Base-by-base conservation (phyloP, 92 coral and sea anemone species). In the Isaurus tuberculatus region DNA sequence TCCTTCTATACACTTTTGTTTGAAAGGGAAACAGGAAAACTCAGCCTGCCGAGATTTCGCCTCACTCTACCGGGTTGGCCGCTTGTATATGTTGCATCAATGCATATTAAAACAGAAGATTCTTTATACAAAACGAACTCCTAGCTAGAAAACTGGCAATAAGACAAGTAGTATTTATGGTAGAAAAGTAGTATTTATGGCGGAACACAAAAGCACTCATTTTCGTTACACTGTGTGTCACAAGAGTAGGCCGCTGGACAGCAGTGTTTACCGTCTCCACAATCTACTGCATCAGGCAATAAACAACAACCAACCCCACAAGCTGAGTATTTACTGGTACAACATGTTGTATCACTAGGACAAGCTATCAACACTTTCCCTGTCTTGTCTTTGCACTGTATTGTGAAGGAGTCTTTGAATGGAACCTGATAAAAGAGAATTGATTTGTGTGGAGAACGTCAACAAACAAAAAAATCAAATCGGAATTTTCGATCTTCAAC, bases 241-340 rank as follows among this genome's bases (percentile, higher is more conserved):
- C 94, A 94, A 27, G 49, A 43, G 85, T 86, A 83, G 14, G 83
- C 92, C 75, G 75, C 81, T 64, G 95, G 95, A 80, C 98, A 94
- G 86, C 95, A 94, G 86, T 94, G 95, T 14, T 37, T 72, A 32
- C 94, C 94, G 75, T 92, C 93, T 42, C 80, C 80, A 73, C 95
- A 91, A n/a, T 87, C 75, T 6, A 87, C 75, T 51, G 98, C 95
- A 31, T 84, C 25, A 0, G 93, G 84, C 63, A 44, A n/a, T 29
- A 89, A 83, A 70, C 98, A 94, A 36, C 95, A 94, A 23, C 94
- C 98, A 37, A 84, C 43, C 6, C 91, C 94, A 72, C 95, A 86
- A 0, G 72, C 66, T 8, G 94, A 93, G 55, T 79, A 80, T 15
- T 11, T 27, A 65, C 79, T 73, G 26, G 22, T 13, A 48, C 90